Conservation (phyloP, 2,797 vertebrate species). For the Catostomus latipinnis region DNA sequence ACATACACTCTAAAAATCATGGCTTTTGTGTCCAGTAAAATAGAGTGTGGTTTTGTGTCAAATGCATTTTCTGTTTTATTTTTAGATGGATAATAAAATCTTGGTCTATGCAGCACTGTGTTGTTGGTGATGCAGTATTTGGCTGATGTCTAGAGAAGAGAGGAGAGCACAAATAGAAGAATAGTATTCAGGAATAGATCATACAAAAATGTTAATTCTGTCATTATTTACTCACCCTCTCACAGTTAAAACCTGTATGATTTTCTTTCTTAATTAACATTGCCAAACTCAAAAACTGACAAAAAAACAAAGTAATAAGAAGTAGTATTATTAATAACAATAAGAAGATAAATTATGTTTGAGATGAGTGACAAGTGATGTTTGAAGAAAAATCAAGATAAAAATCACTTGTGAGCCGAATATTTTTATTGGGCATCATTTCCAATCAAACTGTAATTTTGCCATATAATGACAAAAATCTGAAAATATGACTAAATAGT, state of each 20-base stretch:
- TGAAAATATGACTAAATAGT: too few species aligned
- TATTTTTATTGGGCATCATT: too few species aligned
- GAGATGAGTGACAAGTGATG: too few species aligned
- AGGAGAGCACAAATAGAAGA: not conserved
- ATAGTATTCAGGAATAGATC: not conserved
- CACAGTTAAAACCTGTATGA: too few species aligned
- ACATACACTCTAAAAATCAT: slow-evolving; percentile 30
- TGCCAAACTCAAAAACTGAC: not conserved
- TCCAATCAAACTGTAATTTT: too few species aligned
- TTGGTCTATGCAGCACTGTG: slow-evolving; percentile 18
- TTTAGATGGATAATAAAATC: slow-evolving; percentile 26
- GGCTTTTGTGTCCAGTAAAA: slow-evolving; percentile 35
- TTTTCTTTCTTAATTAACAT: too few species aligned
- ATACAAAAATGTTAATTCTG: not conserved
- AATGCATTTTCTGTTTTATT: slow-evolving; percentile 51
- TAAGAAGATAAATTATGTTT: too few species aligned
- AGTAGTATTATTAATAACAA: too few species aligned
- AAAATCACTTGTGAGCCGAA: too few species aligned
- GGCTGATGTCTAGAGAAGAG: not conserved
- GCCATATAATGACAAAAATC: too few species aligned
- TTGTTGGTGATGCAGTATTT: slow-evolving; percentile 6
- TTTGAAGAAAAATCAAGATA: too few species aligned
- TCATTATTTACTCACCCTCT: not conserved
- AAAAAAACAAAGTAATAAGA: not conserved
- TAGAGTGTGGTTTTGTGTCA: slow-evolving; percentile 52